Conservation (phyloP, 2,888 invertebrate genomes). For the Protonemura montana region DNA sequence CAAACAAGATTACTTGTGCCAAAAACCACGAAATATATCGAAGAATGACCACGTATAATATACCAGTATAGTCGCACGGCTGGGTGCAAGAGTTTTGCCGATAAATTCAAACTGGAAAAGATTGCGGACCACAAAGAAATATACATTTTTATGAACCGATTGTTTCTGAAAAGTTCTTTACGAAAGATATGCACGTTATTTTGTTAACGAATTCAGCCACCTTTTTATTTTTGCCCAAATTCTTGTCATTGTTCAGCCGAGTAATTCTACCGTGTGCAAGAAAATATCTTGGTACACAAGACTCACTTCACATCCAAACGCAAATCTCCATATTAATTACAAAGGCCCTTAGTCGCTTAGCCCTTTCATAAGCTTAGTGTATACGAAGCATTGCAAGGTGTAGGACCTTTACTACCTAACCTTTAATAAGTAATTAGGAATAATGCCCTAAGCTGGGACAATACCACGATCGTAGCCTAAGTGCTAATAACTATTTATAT, state of each 20-base stretch:
- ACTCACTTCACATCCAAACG: background rate
- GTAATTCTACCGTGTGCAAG: background rate
- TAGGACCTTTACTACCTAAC: constrained; percentile 8
- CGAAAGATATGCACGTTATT: background rate
- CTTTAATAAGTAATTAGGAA: constrained; percentile 32
- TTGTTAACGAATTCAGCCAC: background rate
- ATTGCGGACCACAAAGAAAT: background rate
- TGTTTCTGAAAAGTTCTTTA: background rate
- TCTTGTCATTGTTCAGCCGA: background rate
- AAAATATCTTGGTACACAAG: background rate
- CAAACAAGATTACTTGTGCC: constrained; percentile 32
- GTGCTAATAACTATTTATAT: constrained; percentile 31
- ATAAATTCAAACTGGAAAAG: background rate
- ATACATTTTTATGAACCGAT: background rate
- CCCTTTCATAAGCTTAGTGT: constrained; percentile 1
- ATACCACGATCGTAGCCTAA: constrained; percentile 7
- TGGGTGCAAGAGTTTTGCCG: background rate
- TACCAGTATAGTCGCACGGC: background rate
- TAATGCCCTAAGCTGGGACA: constrained; percentile 23
- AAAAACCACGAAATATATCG: constrained; percentile 22
- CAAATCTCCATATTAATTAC: constrained; percentile 29
- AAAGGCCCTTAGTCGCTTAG: constrained; percentile 8
- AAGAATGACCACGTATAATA: constrained; percentile 7
- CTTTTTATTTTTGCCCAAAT: background rate
- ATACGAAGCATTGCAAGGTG: constrained; percentile 8